Percentiles rank a stretch among this genome's conserved stretches.
Conservation (phyloP, 2,113 vertebrate genomes). For the Pluvianellus socialis region DNA sequence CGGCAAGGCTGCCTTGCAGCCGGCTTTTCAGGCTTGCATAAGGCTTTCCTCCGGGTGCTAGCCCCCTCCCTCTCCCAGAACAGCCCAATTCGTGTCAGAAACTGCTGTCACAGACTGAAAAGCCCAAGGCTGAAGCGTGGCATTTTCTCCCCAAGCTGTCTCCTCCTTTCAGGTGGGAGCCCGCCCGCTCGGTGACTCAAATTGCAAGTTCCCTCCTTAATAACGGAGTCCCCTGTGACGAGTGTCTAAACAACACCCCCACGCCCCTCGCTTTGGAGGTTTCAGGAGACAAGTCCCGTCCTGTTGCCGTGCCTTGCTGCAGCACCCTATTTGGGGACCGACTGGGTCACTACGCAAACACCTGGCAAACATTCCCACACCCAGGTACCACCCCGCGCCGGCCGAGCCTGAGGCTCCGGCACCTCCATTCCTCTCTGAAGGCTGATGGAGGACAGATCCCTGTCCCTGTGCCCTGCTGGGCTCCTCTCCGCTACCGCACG, state of each 20-base stretch:
- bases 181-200: not conserved
- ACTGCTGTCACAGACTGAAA: not conserved
- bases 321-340: not conserved
- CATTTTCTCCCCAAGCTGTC: not conserved
- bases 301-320: not conserved
- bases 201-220: not conserved
- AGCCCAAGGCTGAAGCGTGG: not conserved
- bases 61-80: not conserved
- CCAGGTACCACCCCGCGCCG: not conserved
- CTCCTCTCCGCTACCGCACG: not conserved
- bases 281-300: not conserved
- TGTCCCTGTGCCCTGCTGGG: not conserved
- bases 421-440: not conserved
- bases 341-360: not conserved
- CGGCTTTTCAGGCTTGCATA: not conserved
- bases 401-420: accelerated
- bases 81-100: not conserved
- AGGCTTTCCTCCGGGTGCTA: not conserved
- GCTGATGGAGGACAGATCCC: not conserved
- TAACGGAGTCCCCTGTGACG: not conserved
- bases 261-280: not conserved
- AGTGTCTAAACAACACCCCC: not conserved
- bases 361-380: not conserved
- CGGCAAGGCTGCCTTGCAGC: not conserved
- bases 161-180: not conserved